Conservation (phyloP, 2,797 vertebrate genomes). For the Rhinichthys osculus region DNA sequence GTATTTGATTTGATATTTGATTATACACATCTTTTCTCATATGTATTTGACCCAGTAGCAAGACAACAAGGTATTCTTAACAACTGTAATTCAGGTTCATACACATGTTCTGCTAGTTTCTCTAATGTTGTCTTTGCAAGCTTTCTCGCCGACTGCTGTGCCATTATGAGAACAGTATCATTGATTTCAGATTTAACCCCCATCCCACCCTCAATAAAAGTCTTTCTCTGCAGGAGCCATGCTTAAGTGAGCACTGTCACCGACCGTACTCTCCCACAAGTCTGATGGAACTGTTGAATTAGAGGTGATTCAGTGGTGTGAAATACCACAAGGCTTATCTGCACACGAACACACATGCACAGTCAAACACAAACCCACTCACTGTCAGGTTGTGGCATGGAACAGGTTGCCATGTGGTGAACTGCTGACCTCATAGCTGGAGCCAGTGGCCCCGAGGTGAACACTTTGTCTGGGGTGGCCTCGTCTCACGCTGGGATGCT, state of each 20-base stretch:
- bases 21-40: neutral
- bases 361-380: slow-evolving; percentile 39
- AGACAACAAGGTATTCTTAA: neutral
- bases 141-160: neutral
- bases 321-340: slow-evolving; percentile 56
- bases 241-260: slow-evolving; percentile 39
- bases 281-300: slow-evolving; percentile 48
- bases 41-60: neutral
- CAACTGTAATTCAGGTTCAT: neutral
- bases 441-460: slow-evolving; percentile 41
- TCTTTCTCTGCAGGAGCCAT: slow-evolving; percentile 23
- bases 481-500: slow-evolving; percentile 36
- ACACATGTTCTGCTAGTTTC: neutral
- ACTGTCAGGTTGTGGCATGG: slow-evolving; percentile 31
- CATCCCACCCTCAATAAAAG: slow-evolving; percentile 1
- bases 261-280: slow-evolving; percentile 11
- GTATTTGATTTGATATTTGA: too few species aligned
- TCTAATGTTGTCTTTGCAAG: neutral
- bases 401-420: slow-evolving; percentile 35
- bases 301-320: slow-evolving; percentile 48
- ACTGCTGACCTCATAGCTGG: slow-evolving; percentile 41
- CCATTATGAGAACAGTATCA: slow-evolving; percentile 20
- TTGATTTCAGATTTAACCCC: slow-evolving; percentile 25
- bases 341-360: slow-evolving; percentile 27
- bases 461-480: slow-evolving; percentile 32